These are phyloP conservation scores for Valencia hispanica DNA, from an alignment of 2,797 vertebrate genomes.

Conservation along the genomic window DNA sequence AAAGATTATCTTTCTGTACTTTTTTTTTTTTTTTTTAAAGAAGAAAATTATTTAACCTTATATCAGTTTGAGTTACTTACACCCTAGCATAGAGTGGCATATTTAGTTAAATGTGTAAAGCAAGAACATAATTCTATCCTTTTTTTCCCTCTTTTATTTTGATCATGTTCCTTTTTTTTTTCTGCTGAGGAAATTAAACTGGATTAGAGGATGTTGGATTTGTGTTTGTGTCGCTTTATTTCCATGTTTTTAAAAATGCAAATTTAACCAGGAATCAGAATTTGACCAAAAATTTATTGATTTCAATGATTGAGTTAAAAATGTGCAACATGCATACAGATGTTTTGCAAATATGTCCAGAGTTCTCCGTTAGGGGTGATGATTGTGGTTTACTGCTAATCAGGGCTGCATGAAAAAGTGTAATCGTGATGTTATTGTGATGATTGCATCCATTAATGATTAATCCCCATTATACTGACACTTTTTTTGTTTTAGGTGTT, in stretches of 20 bases:
- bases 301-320: background rate
- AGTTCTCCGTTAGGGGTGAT: too few species aligned
- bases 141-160: constrained; percentile 73
- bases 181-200: constrained; percentile 80
- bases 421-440: too few species aligned
- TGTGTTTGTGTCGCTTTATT: constrained; percentile 15
- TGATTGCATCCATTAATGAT: too few species aligned
- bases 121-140: constrained; percentile 81
- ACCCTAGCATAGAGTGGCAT: constrained; percentile 93
- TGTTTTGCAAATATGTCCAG: too few species aligned
- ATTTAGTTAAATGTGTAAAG: constrained; percentile 94
- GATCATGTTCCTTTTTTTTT: constrained; percentile 76
- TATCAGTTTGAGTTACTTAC: constrained; percentile 97
- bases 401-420: too few species aligned
- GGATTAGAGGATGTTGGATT: constrained; percentile 68
- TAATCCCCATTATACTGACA: too few species aligned
- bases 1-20: constrained; percentile 84
- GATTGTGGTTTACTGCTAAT: too few species aligned
- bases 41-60: constrained; percentile 94
- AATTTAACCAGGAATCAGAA: background rate
- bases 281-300: background rate
- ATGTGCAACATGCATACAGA: too few species aligned
- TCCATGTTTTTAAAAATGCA: background rate
- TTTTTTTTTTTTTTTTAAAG: constrained; percentile 71
- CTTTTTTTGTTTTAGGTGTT: too few species aligned